Base-by-base conservation (phyloP, 2,888 invertebrate species). In the Cerastis leucographa region DNA sequence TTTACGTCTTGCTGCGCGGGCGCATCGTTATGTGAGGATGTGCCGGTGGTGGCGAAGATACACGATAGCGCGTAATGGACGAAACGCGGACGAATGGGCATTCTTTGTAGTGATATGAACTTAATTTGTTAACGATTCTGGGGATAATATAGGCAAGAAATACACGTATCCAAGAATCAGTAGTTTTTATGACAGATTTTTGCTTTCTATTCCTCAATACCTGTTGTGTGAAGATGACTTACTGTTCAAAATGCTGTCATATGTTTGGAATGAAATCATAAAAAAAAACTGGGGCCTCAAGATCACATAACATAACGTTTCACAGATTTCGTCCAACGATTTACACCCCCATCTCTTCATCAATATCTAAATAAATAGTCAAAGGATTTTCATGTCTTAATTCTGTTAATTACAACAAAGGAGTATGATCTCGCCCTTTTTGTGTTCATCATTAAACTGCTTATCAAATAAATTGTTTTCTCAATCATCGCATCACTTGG, bases 31-130 rank as follows among this genome's bases (percentile, higher is more conserved):
- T 42, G 77, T 75, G 87, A n/a, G 69, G 1, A 17, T 25, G 19
- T n/a, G 22, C 44, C 83, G 73, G 71, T 85, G 84, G 82, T 80
- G 69, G 81, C n/a, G n/a, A n/a, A 84, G 85, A 86, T 89, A 25
- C 49, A 72, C 74, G 76, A 81, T 83, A 79, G 65, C 67, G 35
- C 9, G 62, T 72, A 25, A 71, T 76, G 71, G 56, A 61, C 35
- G 35, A 72, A 69, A 65, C 40, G 61, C 68, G 61, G 72, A 74
- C 25, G 72, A 69, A 69, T 76, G 12, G 35, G 19, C 9, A 59
- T 74, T 71, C 29, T 65, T 49, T 59, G n/a, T 65, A 46, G 19
- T 66, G 59, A 8, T 19, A 65, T 56, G 56, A 51, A 17, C 25
- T 59, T 29, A 46, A 64, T 72, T 72, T 71, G n/a, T 56, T 44